Conservation (phyloP, 2,888 invertebrate genomes). For the Therioaphis trifolii region DNA sequence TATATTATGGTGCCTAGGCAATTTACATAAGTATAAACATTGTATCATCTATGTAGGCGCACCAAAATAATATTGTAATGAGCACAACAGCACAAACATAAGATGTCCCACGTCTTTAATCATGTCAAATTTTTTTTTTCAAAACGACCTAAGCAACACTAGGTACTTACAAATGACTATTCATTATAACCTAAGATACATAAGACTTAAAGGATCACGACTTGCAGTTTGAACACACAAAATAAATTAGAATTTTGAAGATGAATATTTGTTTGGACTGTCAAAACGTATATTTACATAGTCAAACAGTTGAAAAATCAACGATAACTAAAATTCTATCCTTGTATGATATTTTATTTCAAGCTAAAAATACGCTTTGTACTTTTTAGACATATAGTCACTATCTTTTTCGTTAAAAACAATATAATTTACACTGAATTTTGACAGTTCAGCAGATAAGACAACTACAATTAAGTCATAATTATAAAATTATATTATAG, state of each 20-base stretch:
- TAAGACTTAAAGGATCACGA: not conserved
- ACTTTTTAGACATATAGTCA: too few species aligned
- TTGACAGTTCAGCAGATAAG: constrained; percentile 31
- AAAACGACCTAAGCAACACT: not conserved
- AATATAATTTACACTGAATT: not conserved
- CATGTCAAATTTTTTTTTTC: not conserved
- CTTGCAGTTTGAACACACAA: not conserved
- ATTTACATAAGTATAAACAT: not conserved
- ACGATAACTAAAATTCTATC: not conserved
- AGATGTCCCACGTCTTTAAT: not conserved
- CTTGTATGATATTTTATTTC: constrained; percentile 7
- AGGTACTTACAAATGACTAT: too few species aligned
- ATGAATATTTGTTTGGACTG: not conserved
- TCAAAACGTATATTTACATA: constrained; percentile 35
- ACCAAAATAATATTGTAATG: constrained; percentile 49
- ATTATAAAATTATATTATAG: constrained; percentile 5
- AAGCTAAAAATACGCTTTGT: not conserved
- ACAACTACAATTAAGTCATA: constrained; percentile 38
- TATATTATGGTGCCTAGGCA: not conserved
- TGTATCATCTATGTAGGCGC: not conserved
- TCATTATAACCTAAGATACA: not conserved
- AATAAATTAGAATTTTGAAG: constrained; percentile 31
- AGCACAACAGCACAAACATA: not conserved
- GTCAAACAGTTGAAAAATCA: constrained; percentile 29
- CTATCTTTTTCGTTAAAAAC: too few species aligned